Conservation (phyloP, 1,140 invertebrate genomes). For the Drosophila melanica region DNA sequence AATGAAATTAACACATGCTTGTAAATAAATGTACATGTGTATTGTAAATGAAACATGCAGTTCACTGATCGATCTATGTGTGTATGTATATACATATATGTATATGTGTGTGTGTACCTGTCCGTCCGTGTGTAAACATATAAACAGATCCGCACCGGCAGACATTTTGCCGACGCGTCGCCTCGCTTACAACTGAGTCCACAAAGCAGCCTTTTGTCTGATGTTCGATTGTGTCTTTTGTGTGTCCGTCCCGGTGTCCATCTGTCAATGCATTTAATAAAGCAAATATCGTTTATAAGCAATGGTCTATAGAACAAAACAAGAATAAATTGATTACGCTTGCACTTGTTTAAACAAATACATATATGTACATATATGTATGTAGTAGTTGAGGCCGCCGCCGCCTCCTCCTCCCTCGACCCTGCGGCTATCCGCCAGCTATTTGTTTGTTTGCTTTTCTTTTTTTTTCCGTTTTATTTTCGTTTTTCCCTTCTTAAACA, state of each 20-base stretch:
- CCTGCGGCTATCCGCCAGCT: background rate
- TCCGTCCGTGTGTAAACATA: constrained; percentile 44
- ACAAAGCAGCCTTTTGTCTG: constrained; percentile 65
- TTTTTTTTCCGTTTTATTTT: constrained; percentile 19
- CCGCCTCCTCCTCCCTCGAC: too few species aligned
- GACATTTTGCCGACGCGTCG: constrained; percentile 66
- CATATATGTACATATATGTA: too few species aligned
- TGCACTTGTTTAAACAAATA: constrained; percentile 76
- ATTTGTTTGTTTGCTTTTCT: constrained; percentile 9
- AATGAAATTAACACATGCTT: constrained; percentile 59
- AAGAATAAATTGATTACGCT: constrained; percentile 74
- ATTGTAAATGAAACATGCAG: constrained; percentile 71
- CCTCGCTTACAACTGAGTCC: constrained; percentile 70
- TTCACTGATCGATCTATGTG: constrained; percentile 52
- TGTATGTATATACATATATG: background rate
- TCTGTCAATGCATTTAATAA: constrained; percentile 73
- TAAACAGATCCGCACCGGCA: constrained; percentile 43
- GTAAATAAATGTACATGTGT: constrained; percentile 70
- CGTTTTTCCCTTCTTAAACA: constrained; percentile 38
- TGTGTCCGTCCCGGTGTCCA: constrained; percentile 36
- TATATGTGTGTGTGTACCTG: constrained; percentile 14
- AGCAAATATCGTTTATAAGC: constrained; percentile 64
- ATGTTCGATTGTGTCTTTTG: constrained; percentile 64
- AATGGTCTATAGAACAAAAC: constrained; percentile 51
- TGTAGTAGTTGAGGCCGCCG: too few species aligned